Conservation (phyloP, 2,113 vertebrate genomes). For the Coreoperca whiteheadi region DNA sequence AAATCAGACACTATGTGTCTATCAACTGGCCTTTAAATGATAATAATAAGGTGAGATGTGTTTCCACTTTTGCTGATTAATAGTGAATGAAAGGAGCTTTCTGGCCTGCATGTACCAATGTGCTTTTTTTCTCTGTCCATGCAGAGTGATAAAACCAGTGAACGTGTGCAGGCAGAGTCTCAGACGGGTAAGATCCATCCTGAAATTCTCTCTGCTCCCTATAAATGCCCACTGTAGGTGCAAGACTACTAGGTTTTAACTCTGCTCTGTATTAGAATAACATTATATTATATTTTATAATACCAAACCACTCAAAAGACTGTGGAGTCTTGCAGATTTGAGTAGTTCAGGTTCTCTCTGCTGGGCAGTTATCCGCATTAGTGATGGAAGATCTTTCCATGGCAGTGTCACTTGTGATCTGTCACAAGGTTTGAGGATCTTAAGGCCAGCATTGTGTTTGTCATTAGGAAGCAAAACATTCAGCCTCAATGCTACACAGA, state of each 20-base stretch:
- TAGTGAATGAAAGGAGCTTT: not conserved
- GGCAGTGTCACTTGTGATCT: slow-evolving; percentile 9
- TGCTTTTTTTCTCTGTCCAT: slow-evolving; percentile 54
- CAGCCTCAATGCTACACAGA: not conserved
- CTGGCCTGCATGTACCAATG: slow-evolving; percentile 2
- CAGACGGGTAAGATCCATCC: slow-evolving; percentile 89
- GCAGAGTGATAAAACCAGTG: slow-evolving; percentile 90
- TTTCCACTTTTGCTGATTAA: slow-evolving; percentile 26
- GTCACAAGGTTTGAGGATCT: slow-evolving; percentile 1
- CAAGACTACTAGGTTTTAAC: not conserved
- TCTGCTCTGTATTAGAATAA: not conserved
- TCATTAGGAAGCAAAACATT: slow-evolving; percentile 12
- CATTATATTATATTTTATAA: not conserved
- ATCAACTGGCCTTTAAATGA: slow-evolving; percentile 95
- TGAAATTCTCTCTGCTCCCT: slow-evolving; percentile 2
- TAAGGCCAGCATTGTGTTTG: slow-evolving; percentile 13
- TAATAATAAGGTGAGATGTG: slow-evolving; percentile 91
- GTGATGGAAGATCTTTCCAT: slow-evolving; percentile 14
- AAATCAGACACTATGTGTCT: slow-evolving; percentile 99
- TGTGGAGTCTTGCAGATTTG: not conserved
- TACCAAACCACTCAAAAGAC: not conserved
- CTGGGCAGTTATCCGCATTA: not conserved
- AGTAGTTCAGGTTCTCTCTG: slow-evolving; percentile 1
- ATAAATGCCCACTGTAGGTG: not conserved
- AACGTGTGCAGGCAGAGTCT: slow-evolving; percentile 92